phyloP scores from a whole-genome alignment of 2,113 vertebrate species.

The Pristiophorus japonicus region DNA sequence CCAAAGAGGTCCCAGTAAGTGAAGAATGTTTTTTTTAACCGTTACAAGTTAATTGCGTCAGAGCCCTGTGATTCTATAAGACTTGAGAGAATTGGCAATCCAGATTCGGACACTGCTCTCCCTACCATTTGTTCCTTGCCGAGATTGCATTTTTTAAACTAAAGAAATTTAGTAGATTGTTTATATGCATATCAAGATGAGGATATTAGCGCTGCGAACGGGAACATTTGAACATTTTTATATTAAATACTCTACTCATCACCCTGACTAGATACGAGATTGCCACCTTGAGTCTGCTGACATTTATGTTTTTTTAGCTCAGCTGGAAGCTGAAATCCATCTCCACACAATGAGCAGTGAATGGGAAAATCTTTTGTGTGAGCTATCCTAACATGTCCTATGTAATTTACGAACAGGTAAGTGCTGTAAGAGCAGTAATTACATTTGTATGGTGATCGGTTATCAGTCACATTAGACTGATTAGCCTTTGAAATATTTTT shows the following conservation, averaged over 20 bases:
- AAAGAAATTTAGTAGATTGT: background rate
- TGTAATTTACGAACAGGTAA: slow-evolving; percentile 30
- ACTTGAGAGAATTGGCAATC: background rate
- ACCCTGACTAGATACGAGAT: slow-evolving; percentile 18
- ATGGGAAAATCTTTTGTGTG: slow-evolving; percentile 27
- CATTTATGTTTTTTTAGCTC: slow-evolving; percentile 30
- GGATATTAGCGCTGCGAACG: background rate
- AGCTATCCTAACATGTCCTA: slow-evolving; percentile 20
- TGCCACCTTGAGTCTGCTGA: slow-evolving; percentile 13
- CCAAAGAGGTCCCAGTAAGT: background rate
- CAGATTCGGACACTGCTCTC: background rate
- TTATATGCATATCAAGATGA: background rate
- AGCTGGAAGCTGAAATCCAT: slow-evolving; percentile 34
- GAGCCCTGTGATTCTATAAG: background rate
- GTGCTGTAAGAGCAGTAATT: slow-evolving; percentile 26
- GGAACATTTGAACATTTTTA: background rate
- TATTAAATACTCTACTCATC: background rate
- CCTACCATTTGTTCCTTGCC: background rate
- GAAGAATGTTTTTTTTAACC: background rate
- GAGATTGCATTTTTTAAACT: background rate
- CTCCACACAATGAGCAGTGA: slow-evolving; percentile 17
- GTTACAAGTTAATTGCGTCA: background rate
- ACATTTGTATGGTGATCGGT: slow-evolving; percentile 21
- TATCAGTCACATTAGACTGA: background rate
- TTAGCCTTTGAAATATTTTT: slow-evolving; percentile 37